Evolutionary conservation across 2,113 vertebrate species (phyloP).

Genomic region (Alouatta palliata): DNA sequence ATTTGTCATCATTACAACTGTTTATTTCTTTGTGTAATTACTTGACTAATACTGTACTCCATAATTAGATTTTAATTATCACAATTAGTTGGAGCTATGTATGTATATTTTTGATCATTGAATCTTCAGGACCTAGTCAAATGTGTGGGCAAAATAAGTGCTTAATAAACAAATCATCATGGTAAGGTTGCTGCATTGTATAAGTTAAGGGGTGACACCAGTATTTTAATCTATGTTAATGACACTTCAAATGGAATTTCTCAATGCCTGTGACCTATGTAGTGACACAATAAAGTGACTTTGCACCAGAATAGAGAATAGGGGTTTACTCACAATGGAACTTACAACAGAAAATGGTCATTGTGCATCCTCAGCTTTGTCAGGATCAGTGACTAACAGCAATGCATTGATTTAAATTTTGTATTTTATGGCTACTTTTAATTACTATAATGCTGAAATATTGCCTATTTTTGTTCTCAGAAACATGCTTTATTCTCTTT

Average conservation of each 20-base stretch:
- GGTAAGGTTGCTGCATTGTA: background rate
- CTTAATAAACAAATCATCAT: background rate
- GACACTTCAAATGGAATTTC: background rate
- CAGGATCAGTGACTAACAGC: background rate
- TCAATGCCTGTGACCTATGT: background rate
- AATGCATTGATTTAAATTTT: background rate
- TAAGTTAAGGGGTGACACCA: background rate
- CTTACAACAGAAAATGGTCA: background rate
- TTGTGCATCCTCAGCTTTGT: background rate
- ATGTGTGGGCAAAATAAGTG: background rate
- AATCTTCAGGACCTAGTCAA: background rate
- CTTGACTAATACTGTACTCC: background rate
- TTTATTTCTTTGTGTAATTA: background rate
- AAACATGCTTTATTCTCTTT: background rate
- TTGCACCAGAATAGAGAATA: background rate
- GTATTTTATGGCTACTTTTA: background rate
- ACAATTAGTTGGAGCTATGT: background rate
- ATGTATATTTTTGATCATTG: background rate
- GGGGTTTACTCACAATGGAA: background rate
- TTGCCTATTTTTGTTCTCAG: background rate
- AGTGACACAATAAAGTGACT: background rate
- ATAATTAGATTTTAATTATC: background rate
- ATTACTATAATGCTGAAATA: background rate
- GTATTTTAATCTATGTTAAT: background rate
- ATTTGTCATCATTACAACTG: background rate